Evolutionary conservation across 2,113 vertebrate species (phyloP), one percentile per base, ranked within the genome.

Genomic region (Lucifuga dentata): DNA sequence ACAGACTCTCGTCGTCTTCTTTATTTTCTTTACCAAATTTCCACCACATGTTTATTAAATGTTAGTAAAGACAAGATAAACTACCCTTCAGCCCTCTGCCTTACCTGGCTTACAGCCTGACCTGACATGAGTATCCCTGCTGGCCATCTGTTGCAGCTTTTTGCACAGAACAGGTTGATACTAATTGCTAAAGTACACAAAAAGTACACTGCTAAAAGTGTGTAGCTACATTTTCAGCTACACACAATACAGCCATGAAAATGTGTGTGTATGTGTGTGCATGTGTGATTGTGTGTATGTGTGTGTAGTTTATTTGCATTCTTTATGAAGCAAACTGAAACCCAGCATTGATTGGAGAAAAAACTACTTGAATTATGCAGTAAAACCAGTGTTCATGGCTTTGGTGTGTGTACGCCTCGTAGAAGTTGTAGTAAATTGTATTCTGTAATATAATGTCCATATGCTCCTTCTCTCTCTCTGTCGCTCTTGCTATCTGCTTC

Each of bases 401-500:
- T 76, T 44, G 15, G 26, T 55, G 68, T 41, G 35, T 4, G 12
- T 36, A 16, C 19, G 23, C 45, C 53, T 76, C 64, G 59, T 61
- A 60, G 59, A 49, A 60, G 60, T 76, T 36, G 61, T 38, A 57
- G 15, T 51, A 10, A 5, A 60, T 59, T 70, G 53, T 58, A 68
- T 49, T 46, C 73, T 51, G 48, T 64, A 60, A 69, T 72, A 73
- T 71, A 81, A 73, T 26, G 45, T 83, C 78, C 82, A 84, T 86
- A 84, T 77, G 82, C 73, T 74, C 52, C 50, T 3, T 59, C 75
- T 66, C 56, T 48, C 51, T 29, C 76, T 41, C 48, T 48, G 43
- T 43, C 45, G 6, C 51, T 72, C 70, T 69, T 57, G 55, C 87
- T 88, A 83, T 88, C 81, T 87, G 78, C 73, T 52, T 71, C 72